Evolutionary conservation across 2,797 vertebrate genomes (phyloP), one percentile per base, ranked within the genome.

Genomic region (Leuciscus waleckii): DNA sequence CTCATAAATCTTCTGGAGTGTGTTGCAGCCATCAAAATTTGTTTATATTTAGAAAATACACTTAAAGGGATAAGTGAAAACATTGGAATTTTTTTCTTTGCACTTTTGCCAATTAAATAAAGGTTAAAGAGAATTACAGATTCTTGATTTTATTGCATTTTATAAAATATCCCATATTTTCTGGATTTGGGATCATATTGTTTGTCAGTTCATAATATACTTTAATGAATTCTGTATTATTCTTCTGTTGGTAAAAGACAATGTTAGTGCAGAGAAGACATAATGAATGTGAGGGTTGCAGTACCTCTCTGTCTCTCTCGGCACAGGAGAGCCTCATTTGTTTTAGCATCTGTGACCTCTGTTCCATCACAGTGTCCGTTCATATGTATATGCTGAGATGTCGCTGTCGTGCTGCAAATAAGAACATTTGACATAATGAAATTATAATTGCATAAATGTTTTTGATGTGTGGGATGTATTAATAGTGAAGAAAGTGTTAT

Each of bases 311-410:
- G 86, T 99, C 96, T 87, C 96, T 94, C 89, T 99, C 98, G 1
- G 97, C 96, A 92, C 96, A 97, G 75, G 98, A 99, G 86, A 99
- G 93, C 86, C 98, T 96, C 97, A 99, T 99, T 89, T 99, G 98
- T 86, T 96, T 96, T 90, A 99, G 91, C 98, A 99, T 99, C 92
- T 99, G 98, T 80, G 98, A 99, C 88, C 98, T 96, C 93, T 99
- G 98, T 89, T 99, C 98, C 98, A 99, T 99, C 98, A 99, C 89
- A 99, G 90, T 1, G 98, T 99, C 54, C 98, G 95, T 93, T 99
- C 98, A 0, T 99, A 99, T 1, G 98, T 99, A 89, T 99, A 99
- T 0, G 98, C 98, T 2, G 98, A 99, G 89, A 99, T 99, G 92
- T 99, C 98, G 13, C 98, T 99, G 90, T 99, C 96, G 56, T 99